These are phyloP conservation scores for Reticulitermes speratus DNA, from an alignment of 1,140 invertebrate species.

Conservation along the genomic window DNA sequence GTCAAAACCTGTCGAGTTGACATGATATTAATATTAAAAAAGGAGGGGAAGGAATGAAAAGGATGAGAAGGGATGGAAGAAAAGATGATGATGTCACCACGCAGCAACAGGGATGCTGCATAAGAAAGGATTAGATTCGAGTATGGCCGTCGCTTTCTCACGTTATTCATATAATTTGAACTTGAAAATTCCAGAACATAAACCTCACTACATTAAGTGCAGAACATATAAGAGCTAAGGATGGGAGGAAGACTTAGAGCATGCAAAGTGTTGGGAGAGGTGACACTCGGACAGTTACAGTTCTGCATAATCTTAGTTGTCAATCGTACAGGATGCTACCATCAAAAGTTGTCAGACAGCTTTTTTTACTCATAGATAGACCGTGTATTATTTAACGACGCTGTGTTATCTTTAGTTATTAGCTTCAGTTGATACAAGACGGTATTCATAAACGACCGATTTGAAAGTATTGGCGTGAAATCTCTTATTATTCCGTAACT, in stretches of 20 bases:
- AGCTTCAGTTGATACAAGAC: too few species aligned
- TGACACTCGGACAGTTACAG: too few species aligned
- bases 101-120: neutral
- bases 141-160: neutral
- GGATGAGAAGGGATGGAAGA: neutral
- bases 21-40: constrained; percentile 8
- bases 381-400: too few species aligned
- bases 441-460: too few species aligned
- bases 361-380: too few species aligned
- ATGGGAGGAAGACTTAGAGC: neutral
- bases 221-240: neutral
- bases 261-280: neutral
- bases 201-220: neutral
- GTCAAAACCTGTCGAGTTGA: neutral
- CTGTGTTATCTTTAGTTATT: too few species aligned
- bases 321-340: too few species aligned
- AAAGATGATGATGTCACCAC: neutral
- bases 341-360: too few species aligned
- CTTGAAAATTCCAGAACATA: neutral
- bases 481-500: too few species aligned
- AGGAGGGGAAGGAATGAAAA: neutral
- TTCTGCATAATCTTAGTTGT: too few species aligned
- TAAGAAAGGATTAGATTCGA: neutral
- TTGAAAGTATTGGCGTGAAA: too few species aligned
- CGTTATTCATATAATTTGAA: neutral